Evolutionary conservation across 1,140 invertebrate species (phyloP).

Genomic region (Hyles vespertilio): DNA sequence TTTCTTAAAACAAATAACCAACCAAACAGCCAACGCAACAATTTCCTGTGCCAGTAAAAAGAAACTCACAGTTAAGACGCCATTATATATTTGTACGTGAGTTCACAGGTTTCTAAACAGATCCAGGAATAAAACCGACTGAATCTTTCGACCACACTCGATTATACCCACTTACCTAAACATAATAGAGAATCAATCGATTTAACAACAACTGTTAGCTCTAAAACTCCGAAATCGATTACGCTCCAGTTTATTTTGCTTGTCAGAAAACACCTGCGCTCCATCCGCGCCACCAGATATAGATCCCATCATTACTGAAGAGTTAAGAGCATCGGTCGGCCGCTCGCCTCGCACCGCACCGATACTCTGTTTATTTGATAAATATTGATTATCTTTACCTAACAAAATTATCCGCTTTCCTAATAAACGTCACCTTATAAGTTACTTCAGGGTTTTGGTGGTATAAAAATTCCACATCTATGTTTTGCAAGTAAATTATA

Average conservation of each 20-base stretch:
- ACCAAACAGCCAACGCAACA: no score
- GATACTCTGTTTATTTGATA: slow-evolving; percentile 35
- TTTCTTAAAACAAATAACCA: no score
- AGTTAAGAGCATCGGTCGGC: slow-evolving; percentile 19
- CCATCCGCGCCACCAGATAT: slow-evolving; percentile 55
- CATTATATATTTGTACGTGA: no score
- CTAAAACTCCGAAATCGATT: slow-evolving; percentile 61
- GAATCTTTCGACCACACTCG: slow-evolving; percentile 23
- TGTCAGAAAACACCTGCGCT: slow-evolving; percentile 56
- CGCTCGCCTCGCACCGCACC: slow-evolving; percentile 13
- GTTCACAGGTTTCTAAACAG: slow-evolving; percentile 16
- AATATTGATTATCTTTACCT: slow-evolving; percentile 30
- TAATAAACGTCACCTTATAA: no score
- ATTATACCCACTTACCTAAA: slow-evolving; percentile 29
- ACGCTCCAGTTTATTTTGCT: slow-evolving; percentile 58
- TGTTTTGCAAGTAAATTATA: no score
- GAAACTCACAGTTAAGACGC: no score
- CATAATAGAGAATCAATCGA: slow-evolving; percentile 44
- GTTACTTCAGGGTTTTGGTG: no score
- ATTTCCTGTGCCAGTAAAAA: no score
- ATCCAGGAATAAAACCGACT: slow-evolving; percentile 23
- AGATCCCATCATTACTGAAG: slow-evolving; percentile 47
- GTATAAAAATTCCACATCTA: no score
- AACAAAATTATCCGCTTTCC: slow-evolving; percentile 13
- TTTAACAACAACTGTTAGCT: slow-evolving; percentile 47